These are phyloP conservation scores for Apaloderma vittatum DNA, from an alignment of 2,113 vertebrate genomes.

Conservation along the genomic window DNA sequence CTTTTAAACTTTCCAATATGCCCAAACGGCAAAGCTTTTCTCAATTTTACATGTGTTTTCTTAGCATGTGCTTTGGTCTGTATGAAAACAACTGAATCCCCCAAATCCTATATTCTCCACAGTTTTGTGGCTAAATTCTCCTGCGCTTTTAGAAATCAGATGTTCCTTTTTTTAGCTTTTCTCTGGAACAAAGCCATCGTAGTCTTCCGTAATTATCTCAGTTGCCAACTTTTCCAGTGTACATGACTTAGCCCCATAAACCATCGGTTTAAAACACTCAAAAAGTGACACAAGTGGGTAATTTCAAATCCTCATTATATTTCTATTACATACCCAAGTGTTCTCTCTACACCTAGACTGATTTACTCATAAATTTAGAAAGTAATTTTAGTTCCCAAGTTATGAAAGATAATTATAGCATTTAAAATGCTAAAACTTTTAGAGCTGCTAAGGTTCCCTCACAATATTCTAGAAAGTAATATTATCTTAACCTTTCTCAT, in stretches of 20 bases:
- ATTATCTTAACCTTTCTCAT: not conserved
- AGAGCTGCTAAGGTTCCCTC: not conserved
- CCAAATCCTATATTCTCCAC: too few species aligned
- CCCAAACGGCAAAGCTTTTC: too few species aligned
- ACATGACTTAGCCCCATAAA: not conserved
- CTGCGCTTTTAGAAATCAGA: too few species aligned
- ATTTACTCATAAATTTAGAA: not conserved
- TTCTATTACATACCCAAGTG: not conserved
- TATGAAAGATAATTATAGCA: not conserved
- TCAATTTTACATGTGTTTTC: too few species aligned
- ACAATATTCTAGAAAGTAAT: not conserved
- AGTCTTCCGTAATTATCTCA: not conserved
- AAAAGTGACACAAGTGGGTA: not conserved
- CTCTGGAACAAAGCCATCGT: not conserved
- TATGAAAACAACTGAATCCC: too few species aligned
- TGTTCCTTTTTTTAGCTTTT: not conserved
- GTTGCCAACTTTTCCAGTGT: not conserved
- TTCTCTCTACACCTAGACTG: not conserved
- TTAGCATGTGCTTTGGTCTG: too few species aligned
- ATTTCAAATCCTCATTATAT: not conserved
- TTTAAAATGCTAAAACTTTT: not conserved
- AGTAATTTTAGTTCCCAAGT: not conserved
- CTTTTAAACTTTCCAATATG: too few species aligned
- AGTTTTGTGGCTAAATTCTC: too few species aligned
- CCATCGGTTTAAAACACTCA: not conserved